Conservation (phyloP, 2,113 vertebrate genomes). For the Sturnus vulgaris region DNA sequence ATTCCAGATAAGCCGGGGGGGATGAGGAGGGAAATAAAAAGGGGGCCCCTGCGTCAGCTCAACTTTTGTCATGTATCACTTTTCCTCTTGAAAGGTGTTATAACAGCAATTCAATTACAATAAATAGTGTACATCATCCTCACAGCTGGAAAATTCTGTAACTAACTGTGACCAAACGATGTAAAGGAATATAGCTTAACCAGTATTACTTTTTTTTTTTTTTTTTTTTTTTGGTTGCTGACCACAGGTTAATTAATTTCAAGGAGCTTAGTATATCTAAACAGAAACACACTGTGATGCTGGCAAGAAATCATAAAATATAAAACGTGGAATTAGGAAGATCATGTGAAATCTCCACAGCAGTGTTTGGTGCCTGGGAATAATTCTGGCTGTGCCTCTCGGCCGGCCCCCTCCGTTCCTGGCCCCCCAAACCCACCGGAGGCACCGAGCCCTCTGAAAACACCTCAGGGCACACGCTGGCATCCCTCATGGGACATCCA, state of each 20-base stretch:
- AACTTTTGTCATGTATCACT: constrained; percentile 61
- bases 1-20: neutral
- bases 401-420: neutral
- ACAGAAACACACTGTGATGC: constrained; percentile 69
- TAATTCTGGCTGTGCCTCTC: neutral
- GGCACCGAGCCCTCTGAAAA: neutral
- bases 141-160: constrained; percentile 71
- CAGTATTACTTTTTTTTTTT: neutral
- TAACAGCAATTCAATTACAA: constrained; percentile 78
- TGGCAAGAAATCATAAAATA: constrained; percentile 58
- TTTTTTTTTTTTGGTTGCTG: neutral
- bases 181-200: constrained; percentile 62
- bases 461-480: neutral
- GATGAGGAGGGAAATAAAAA: neutral
- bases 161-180: constrained; percentile 64
- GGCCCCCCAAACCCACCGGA: neutral
- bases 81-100: constrained; percentile 74
- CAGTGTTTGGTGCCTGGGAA: neutral
- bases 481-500: fast-evolving
- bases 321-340: constrained; percentile 38
- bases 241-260: constrained; percentile 75
- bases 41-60: neutral
- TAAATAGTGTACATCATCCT: constrained; percentile 64
- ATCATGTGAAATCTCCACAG: constrained; percentile 38
- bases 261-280: constrained; percentile 70